Evolutionary conservation across 2,113 vertebrate species (phyloP).

Genomic region (Pelecanoides urinatrix): DNA sequence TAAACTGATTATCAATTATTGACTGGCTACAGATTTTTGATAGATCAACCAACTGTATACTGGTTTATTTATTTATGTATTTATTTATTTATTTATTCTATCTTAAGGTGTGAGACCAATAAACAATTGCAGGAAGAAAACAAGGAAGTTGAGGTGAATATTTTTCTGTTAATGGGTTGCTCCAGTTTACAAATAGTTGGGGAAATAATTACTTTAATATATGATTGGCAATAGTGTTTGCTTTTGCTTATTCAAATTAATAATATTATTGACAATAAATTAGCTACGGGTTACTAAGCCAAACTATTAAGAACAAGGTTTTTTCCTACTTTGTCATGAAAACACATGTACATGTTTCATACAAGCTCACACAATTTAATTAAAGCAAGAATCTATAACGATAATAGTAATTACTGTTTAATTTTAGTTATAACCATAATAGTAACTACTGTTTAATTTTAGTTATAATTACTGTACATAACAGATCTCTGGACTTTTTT

Average conservation of each 20-base stretch:
- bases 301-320: neutral
- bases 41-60: neutral
- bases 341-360: neutral
- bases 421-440: neutral
- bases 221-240: neutral
- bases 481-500: neutral
- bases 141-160: neutral
- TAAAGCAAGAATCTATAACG: neutral
- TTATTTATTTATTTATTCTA: neutral
- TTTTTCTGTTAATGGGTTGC: neutral
- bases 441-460: neutral
- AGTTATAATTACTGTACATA: neutral
- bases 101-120: constrained; percentile 18
- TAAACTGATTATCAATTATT: neutral
- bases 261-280: neutral
- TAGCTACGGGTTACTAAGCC: neutral
- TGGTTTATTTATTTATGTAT: neutral
- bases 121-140: neutral
- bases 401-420: neutral
- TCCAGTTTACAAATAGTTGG: neutral
- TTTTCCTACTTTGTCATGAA: neutral
- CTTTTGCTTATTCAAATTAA: neutral
- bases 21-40: neutral
- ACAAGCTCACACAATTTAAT: neutral
- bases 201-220: neutral